phyloP scores from a whole-genome alignment of 2,888 invertebrate genomes.

The Glyphotaelius pellucidus region DNA sequence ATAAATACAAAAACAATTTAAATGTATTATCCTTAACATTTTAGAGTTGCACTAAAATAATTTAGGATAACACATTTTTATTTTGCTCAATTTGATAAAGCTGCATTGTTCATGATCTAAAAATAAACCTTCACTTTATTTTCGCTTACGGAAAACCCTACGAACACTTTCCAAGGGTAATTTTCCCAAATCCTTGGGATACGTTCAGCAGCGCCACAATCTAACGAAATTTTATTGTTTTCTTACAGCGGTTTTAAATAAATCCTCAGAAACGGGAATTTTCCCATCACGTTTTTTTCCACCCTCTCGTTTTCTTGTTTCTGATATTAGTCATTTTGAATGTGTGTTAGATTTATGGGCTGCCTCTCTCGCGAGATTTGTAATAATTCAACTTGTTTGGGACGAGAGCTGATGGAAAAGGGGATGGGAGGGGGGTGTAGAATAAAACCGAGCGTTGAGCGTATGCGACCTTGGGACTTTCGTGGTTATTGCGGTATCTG shows the following conservation, averaged over 20 bases:
- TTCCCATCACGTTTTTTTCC: slow-evolving; percentile 56
- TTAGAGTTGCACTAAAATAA: too few species aligned
- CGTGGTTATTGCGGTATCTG: background rate
- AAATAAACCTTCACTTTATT: background rate
- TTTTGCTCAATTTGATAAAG: background rate
- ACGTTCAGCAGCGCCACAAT: slow-evolving; percentile 16
- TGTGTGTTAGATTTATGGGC: slow-evolving; percentile 64
- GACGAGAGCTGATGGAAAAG: slow-evolving; percentile 61
- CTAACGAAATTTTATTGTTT: slow-evolving; percentile 60
- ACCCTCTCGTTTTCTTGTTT: slow-evolving; percentile 59
- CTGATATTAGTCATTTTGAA: slow-evolving; percentile 65
- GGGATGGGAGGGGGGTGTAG: slow-evolving; percentile 4
- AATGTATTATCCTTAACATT: too few species aligned
- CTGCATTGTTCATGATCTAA: background rate
- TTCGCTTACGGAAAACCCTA: background rate
- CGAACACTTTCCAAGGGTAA: background rate
- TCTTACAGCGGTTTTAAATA: slow-evolving; percentile 56
- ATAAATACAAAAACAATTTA: too few species aligned
- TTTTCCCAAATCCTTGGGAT: background rate
- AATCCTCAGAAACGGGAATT: slow-evolving; percentile 54
- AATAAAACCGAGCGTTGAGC: background rate
- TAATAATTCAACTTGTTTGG: slow-evolving; percentile 64
- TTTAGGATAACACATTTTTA: background rate
- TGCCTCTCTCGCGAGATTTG: slow-evolving; percentile 63
- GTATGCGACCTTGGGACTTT: background rate